Base-by-base conservation (phyloP, 2,888 invertebrate genomes). In the Aproaerema taeniolella region DNA sequence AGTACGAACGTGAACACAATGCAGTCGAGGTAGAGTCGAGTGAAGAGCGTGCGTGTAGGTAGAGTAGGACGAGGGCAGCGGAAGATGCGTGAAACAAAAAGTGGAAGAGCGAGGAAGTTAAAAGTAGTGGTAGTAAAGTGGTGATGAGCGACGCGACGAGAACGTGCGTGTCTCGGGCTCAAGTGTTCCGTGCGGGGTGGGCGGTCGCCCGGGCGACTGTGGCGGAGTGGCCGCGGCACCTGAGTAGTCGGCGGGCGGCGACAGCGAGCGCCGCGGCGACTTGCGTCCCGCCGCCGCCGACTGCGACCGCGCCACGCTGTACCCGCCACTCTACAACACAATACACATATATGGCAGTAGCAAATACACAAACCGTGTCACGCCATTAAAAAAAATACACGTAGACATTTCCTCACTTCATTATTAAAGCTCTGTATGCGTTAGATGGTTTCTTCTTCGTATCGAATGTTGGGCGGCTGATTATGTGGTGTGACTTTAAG, bases 201-300 rank as follows among this genome's bases (percentile, higher is more conserved):
- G 57, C n/a, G n/a, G n/a, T n/a, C n/a, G n/a, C n/a, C n/a, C n/a
- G n/a, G n/a, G 50, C 47, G 51, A 41, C 57, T 60, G 61, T 53
- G 59, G 62, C 53, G 59, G 60, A 46, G 56, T 63, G 52, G 67
- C 67, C 65, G 66, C 64, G 77, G 75, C 81, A 80, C 88, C 89
- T 77, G 89, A 76, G 75, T 90, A 90, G 72, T 77, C 91, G 64
- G 92, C 92, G 40, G 95, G 94, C 39, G 95, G 95, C 43, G 95
- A 95, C 49, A 95, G 88, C 61, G 94, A 95, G 61, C 95, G 90
- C 44, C 93, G 90, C 52, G 95, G 95, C 56, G 95, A 95, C 85
- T 93, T 95, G 74, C 94, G 94, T 59, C 93, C 89, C 38, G 91
- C 91, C 30, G 95, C 95, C 42, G 95, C 95, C 42, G 95, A 95